phyloP scores from a whole-genome alignment of 2,797 vertebrate species.

The Spondyliosoma cantharus region DNA sequence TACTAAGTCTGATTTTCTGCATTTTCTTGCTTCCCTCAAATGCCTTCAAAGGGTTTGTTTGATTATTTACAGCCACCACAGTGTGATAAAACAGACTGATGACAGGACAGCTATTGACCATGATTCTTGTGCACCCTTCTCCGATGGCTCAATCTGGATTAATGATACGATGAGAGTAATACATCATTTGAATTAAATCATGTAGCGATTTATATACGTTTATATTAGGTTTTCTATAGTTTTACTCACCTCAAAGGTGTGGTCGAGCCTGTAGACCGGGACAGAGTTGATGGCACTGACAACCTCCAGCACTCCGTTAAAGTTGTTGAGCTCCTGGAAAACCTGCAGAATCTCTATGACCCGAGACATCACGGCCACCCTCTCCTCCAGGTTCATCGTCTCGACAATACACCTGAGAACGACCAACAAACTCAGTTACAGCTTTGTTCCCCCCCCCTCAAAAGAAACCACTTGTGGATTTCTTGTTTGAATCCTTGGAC shows the following conservation, averaged over 20 bases:
- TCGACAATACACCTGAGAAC: constrained; percentile 93
- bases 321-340: constrained; percentile 99
- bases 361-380: constrained; percentile 91
- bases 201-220: too few relatives aligned
- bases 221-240: not conserved
- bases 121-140: too few relatives aligned
- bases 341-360: constrained; percentile 98
- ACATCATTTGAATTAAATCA: too few relatives aligned
- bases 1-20: too few relatives aligned
- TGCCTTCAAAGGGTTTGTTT: too few relatives aligned
- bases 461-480: not conserved
- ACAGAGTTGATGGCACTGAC: constrained; percentile 98
- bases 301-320: constrained; percentile 97
- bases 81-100: too few relatives aligned
- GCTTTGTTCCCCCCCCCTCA: rapidly evolving
- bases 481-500: constrained; percentile 48
- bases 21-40: too few relatives aligned
- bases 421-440: not conserved
- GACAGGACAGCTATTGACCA: too few relatives aligned
- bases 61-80: too few relatives aligned
- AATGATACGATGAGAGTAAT: too few relatives aligned
- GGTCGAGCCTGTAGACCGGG: constrained; percentile 96
- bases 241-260: constrained; percentile 92
- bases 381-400: constrained; percentile 94
- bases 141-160: too few relatives aligned